Base-by-base conservation (phyloP, 2,888 invertebrate species). In the Apeira syringaria region DNA sequence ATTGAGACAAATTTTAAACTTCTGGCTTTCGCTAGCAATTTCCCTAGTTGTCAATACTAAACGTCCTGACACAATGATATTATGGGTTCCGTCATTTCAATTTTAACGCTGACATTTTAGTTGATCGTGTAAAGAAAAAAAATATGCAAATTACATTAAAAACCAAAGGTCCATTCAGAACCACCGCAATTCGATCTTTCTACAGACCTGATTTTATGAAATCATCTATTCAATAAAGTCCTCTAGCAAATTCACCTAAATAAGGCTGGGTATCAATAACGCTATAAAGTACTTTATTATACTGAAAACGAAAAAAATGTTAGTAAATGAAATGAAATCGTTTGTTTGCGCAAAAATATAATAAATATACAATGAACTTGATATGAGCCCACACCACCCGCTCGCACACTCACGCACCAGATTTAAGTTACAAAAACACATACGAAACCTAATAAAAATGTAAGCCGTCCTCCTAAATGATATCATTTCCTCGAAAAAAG, bases 401-500 rank as follows among this genome's bases (percentile, higher is more conserved):
- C 42, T 32, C 24, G 7, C 42, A 37, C 24, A 34, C 27, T 17
- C 25, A n/a, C 34, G 26, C 51, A 35, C 47, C 56, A 52, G 38
- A 50, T 55, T 55, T 47, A 47, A 40, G 42, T 50, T 53, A 37
- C 47, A 64, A 61, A 64, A 67, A 64, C 61, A 64, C 63, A 64
- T 58, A 60, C 54, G 55, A 64, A 64, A 59, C 61, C 65, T 68
- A 67, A 72, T 71, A 69, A 73, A 69, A 72, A 72, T 70, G 68
- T 68, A 64, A 64, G 68, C 59, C 45, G 33, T 44, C 45, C 59
- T 62, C 45, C 59, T 62, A 64, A 73, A 72, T 68, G 72, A 70
- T 65, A 68, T 67, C 71, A 68, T 75, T 74, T 65, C 59, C 66
- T 56, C 58, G 61, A 65, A 69, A 64, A 69, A 73, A 69, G 68